A percentile compares a stretch with the other conserved stretches of the same genome.
Evolutionary conservation across 1,140 invertebrate genomes (phyloP).

Genomic region (Drosophila nikananu): DNA sequence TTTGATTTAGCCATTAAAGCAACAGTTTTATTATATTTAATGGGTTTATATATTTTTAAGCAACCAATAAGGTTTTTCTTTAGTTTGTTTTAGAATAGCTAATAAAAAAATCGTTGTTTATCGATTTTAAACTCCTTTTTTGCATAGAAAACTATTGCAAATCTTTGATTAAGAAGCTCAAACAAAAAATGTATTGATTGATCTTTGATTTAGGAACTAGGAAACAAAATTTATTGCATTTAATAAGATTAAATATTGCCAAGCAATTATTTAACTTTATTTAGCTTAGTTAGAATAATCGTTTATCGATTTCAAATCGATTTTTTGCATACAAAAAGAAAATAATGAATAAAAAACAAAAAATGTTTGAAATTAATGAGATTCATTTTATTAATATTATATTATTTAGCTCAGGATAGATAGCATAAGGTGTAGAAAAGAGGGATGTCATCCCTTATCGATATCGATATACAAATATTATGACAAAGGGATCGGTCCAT

Average conservation of each 20-base stretch:
- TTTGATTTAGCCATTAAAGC: too few species aligned
- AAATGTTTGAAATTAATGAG: background rate
- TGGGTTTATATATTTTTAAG: too few species aligned
- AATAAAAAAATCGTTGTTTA: background rate
- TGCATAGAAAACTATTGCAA: too few species aligned
- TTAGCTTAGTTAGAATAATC: too few species aligned
- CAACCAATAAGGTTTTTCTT: too few species aligned
- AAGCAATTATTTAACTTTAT: background rate
- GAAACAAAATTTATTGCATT: background rate
- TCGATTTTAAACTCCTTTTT: background rate
- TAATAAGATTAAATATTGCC: background rate
- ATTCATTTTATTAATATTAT: background rate
- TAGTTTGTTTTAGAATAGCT: too few species aligned
- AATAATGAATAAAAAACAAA: background rate
- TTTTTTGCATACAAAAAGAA: too few species aligned
- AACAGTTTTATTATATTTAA: too few species aligned
- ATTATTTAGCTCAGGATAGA: background rate
- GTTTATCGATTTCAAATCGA: background rate
- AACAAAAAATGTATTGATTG: too few species aligned
- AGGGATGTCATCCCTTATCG: background rate
- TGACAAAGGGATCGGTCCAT: too few species aligned
- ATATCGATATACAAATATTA: too few species aligned
- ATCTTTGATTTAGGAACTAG: too few species aligned
- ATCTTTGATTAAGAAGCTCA: background rate
- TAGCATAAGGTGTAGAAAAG: background rate